phyloP scores from a whole-genome alignment of 2,888 invertebrate genomes.

The Agapostemon virescens region DNA sequence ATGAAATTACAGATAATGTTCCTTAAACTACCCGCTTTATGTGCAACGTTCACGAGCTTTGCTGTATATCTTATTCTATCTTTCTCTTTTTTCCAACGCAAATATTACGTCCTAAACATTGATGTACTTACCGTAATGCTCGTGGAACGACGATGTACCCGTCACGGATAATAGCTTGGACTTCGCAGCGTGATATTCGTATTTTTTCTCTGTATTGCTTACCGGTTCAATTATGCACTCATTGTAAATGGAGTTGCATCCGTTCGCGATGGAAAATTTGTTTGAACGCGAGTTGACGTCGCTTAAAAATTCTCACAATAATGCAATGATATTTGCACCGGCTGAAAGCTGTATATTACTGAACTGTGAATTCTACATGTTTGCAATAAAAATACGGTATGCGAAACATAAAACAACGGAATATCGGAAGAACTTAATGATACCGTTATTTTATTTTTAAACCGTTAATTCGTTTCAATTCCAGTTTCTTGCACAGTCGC shows the following conservation, averaged over 20 bases:
- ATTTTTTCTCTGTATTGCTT: background rate
- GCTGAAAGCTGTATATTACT: too few species aligned
- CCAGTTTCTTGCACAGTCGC: too few species aligned
- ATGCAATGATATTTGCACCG: background rate
- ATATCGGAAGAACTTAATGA: too few species aligned
- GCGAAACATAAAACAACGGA: too few species aligned
- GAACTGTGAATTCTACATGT: too few species aligned
- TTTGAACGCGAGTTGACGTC: background rate
- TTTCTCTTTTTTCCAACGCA: constrained; percentile 24
- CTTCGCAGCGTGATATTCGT: background rate
- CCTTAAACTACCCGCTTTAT: constrained; percentile 32
- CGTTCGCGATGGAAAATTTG: background rate
- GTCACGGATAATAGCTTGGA: constrained; percentile 10
- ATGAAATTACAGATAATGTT: constrained; percentile 47
- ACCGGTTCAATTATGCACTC: background rate
- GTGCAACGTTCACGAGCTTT: background rate
- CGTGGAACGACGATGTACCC: constrained; percentile 9
- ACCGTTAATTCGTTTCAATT: too few species aligned
- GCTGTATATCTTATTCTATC: background rate
- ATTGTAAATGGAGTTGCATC: background rate
- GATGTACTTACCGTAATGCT: constrained; percentile 23
- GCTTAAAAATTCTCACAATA: background rate
- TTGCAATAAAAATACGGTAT: too few species aligned
- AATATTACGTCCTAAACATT: constrained; percentile 41
- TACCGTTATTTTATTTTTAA: too few species aligned